Base-by-base conservation (phyloP, 92 coral and sea anemone genomes). In the Nematostella vectensis region DNA sequence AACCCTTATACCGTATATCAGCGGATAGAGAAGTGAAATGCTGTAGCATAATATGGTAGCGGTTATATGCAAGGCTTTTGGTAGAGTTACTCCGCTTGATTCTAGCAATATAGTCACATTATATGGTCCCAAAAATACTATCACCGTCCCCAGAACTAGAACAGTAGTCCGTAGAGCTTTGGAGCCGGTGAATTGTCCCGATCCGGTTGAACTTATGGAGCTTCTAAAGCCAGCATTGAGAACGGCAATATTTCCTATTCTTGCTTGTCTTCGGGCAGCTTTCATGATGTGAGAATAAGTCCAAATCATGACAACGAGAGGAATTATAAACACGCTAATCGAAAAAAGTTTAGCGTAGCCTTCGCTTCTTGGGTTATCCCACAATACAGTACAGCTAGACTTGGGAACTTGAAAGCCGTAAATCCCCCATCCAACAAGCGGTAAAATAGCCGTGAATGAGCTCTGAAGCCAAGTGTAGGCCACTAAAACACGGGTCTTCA, bases 361-460 rank as follows among this genome's bases (percentile, higher is more conserved):
- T 25, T 77, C 83, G 56, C 94, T 93, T 29, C 79, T 63, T 1
- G 87, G 40, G 48, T 74, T 67, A 44, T 74, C 72, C 99, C 99
- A 93, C 1, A 70, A 29, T 15, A 93, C 99, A 2, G 96, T 82
- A 38, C 99, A 93, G 4, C 91, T 68, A 21, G 70, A 62, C 44
- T 78, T 87, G 6, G 77, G 59, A 27, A 52, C 25, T 47, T 79
- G 83, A 65, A 74, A 91, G 13, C 96, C 96, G 47, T 82, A 93
- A 17, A 76, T 78, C 22, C 99, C 99, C 99, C 99, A 93, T 13
- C 99, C 99, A 22, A 78, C 47, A 25, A 93, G 75, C 11, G 99
- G 99, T 16, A 93, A 67, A 52, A 72, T 25, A 1, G 99, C 99
- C n/a, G 80, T 69, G 55, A 93, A 82, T 21, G 81, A 29, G 47